Percentiles rank a stretch among this genome's conserved stretches.
phyloP scores from a whole-genome alignment of 2,113 vertebrate species.

The Hiodon alosoides region DNA sequence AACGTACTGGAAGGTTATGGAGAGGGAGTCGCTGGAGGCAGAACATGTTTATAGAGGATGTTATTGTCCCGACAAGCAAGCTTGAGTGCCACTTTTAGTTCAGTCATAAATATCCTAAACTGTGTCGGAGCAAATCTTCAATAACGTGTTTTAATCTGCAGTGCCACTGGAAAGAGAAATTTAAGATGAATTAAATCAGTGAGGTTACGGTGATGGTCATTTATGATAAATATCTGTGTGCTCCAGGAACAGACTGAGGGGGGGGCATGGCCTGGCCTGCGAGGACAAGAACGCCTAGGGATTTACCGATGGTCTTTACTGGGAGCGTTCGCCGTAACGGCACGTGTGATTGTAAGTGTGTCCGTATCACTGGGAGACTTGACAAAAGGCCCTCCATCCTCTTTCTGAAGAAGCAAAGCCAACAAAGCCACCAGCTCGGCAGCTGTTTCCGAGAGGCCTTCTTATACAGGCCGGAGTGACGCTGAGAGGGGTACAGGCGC shows the following conservation, averaged over 20 bases:
- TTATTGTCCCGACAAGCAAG: constrained; percentile 4
- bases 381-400: background rate
- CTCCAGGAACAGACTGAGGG: constrained; percentile 49
- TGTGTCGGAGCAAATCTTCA: background rate
- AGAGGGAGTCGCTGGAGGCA: background rate
- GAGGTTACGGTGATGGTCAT: background rate
- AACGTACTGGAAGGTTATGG: background rate
- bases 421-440: background rate
- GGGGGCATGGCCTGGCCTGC: constrained; percentile 15
- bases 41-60: background rate
- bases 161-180: background rate
- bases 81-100: constrained; percentile 2
- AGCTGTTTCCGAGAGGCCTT: background rate
- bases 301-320: constrained; percentile 45
- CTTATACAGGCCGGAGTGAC: background rate
- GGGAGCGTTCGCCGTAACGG: constrained; percentile 31
- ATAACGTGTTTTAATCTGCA: background rate
- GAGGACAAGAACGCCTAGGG: constrained; percentile 13
- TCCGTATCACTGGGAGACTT: constrained; percentile 47
- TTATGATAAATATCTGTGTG: constrained; percentile 11
- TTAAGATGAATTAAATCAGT: background rate
- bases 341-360: constrained; percentile 54
- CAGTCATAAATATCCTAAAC: constrained; percentile 1
- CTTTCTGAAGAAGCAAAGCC: constrained; percentile 18
- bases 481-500: background rate